These are phyloP conservation scores for Chrysaora quinquecirrha DNA, from an alignment of 30 jellyfish, hydroid and myxozoan species.

Conservation along the genomic window DNA sequence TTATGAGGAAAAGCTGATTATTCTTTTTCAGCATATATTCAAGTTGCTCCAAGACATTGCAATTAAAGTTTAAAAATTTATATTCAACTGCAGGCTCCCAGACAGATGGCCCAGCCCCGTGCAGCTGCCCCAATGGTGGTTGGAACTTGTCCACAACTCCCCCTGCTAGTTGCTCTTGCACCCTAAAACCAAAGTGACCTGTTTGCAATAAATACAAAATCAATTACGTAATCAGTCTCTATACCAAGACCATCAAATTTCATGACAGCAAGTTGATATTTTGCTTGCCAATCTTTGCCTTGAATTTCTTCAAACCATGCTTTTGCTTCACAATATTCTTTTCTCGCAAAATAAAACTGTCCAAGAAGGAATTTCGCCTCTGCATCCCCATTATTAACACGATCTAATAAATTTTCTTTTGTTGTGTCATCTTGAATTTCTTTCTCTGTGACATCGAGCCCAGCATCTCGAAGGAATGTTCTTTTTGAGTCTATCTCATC, in stretches of 20 bases:
- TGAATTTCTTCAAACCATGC: constrained; percentile 44
- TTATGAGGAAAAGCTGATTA: too few species aligned
- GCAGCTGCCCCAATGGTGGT: too few species aligned
- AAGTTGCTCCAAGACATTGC: too few species aligned
- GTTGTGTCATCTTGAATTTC: constrained; percentile 30
- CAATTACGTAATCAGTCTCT: constrained; percentile 61
- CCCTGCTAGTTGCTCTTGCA: too few species aligned
- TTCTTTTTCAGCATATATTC: too few species aligned
- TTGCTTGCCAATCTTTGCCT: constrained; percentile 66
- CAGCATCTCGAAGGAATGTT: constrained; percentile 8
- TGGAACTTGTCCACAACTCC: too few species aligned
- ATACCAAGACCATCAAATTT: constrained; percentile 89
- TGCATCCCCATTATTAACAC: constrained; percentile 25
- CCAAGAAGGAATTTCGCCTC: constrained; percentile 65
- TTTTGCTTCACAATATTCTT: constrained; percentile 65
- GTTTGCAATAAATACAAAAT: too few species aligned
- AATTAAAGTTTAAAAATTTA: too few species aligned
- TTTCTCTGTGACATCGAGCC: constrained; percentile 21
- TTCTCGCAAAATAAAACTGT: constrained; percentile 58
- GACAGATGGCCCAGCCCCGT: too few species aligned
- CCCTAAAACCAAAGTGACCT: too few species aligned
- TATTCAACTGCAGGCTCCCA: too few species aligned
- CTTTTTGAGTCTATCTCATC: neutral
- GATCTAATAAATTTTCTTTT: constrained; percentile 5
- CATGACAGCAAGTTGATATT: constrained; percentile 92